Evolutionary conservation across 2,888 invertebrate genomes (phyloP), one percentile per base, ranked within the genome.

Genomic region (Stenurella melanura): DNA sequence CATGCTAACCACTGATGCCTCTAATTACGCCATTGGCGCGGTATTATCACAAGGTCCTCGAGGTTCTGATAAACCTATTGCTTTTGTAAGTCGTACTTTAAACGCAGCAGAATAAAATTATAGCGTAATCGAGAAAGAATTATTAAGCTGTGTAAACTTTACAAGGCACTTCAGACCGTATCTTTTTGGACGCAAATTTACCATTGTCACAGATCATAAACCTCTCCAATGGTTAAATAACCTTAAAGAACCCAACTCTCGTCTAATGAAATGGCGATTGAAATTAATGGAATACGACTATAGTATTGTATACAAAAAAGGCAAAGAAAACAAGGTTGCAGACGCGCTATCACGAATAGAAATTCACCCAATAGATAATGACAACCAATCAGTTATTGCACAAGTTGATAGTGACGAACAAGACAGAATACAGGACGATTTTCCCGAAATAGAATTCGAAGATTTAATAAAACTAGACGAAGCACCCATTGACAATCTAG

Each of bases 1-100:
- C 60, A 73, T 76, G 18, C 18, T 85, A 17, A 82, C 81, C 0
- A 85, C 84, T 0, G 84, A 84, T 66, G 83, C 84, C 0, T 76
- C 74, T 11, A 79, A 81, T 19, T 19, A 74, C 19, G 82, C 83
- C 0, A 12, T 85, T 50, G 84, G 83, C 11, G 82, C 82, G 1
- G 75, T 85, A 0, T 72, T 84, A 66, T 77, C 76, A 0, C 83
- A 83, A 78, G 60, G 76, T 1, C 12, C 42, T 42, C 2, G 11
- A 42, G 42, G 42, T 11, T 42, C 42, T 9, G 82, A 84, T 67
- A 21, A 73, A 50, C 81, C 82, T 5, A 56, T 83, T 12, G 78
- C 79, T 34, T 83, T 78, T 57, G 81, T 77, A 15, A 74, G 73
- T 7, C 34, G 77, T 21, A 78, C 76, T 10, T 54, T 79, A 6